phyloP scores from a whole-genome alignment of 2,113 vertebrate genomes.

The Oceanites oceanicus region DNA sequence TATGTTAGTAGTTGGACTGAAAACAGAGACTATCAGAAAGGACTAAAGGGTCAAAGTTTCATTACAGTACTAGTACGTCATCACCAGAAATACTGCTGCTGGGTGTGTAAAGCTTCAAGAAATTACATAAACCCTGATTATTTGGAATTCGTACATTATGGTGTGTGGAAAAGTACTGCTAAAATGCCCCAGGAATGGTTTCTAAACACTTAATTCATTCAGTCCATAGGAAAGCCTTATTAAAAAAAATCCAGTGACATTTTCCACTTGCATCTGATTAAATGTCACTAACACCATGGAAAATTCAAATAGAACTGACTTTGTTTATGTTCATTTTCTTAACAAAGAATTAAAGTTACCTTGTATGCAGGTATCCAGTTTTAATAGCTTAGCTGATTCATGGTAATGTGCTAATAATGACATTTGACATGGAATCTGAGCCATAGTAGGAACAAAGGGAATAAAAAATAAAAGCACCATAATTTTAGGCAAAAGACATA shows the following conservation, averaged over 20 bases:
- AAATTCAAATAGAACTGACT: neutral
- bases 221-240: neutral
- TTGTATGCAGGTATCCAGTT: neutral
- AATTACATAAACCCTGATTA: neutral
- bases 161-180: neutral
- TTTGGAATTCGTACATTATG: neutral
- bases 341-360: neutral
- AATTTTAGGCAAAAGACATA: neutral
- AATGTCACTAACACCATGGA: neutral
- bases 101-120: neutral
- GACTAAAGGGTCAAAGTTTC: neutral
- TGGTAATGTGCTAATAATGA: neutral
- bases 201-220: neutral
- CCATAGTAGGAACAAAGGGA: neutral
- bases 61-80: neutral
- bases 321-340: neutral
- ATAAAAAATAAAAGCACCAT: neutral
- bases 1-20: neutral
- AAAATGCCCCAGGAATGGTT: neutral
- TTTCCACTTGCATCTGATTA: neutral
- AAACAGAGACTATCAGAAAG: neutral
- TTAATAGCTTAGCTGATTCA: neutral
- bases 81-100: neutral
- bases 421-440: neutral
- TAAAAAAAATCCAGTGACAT: neutral